Conservation (phyloP, 2,113 vertebrate genomes). For the Periophthalmus modestus region DNA sequence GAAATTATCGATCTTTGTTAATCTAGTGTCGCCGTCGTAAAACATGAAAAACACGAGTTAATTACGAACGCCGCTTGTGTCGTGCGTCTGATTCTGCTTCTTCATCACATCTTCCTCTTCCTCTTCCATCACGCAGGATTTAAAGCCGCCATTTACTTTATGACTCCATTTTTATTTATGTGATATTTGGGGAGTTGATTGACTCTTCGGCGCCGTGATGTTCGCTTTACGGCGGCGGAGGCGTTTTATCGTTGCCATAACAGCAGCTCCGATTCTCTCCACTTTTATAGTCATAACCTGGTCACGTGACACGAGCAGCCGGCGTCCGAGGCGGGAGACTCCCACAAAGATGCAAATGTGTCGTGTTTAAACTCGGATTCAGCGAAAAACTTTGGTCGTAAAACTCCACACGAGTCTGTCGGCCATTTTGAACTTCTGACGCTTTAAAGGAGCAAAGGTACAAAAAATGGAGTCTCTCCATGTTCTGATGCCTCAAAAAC, state of each 20-base stretch:
- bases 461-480: no score
- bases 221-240: conserved; percentile 64
- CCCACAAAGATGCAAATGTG: conserved; percentile 36
- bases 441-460: no score
- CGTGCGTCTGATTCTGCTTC: conserved; percentile 27
- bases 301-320: conserved; percentile 30
- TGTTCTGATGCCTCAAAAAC: no score
- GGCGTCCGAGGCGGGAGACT: conserved; percentile 28
- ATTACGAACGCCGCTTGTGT: conserved; percentile 29
- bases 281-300: conserved; percentile 66
- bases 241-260: conserved; percentile 73
- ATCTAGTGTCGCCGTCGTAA: conserved; percentile 7
- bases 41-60: not conserved
- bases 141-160: conserved; percentile 68
- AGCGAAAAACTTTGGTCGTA: not conserved
- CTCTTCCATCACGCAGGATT: conserved; percentile 50
- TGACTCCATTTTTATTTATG: conserved; percentile 66
- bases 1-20: not conserved
- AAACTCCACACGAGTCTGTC: not conserved
- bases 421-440: no score
- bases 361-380: conserved; percentile 1
- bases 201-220: conserved; percentile 64
- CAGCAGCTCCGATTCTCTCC: conserved; percentile 53
- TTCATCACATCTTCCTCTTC: conserved; percentile 53
- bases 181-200: conserved; percentile 60